phyloP scores from a whole-genome alignment of 1,140 invertebrate genomes.

The Orius insidiosus region DNA sequence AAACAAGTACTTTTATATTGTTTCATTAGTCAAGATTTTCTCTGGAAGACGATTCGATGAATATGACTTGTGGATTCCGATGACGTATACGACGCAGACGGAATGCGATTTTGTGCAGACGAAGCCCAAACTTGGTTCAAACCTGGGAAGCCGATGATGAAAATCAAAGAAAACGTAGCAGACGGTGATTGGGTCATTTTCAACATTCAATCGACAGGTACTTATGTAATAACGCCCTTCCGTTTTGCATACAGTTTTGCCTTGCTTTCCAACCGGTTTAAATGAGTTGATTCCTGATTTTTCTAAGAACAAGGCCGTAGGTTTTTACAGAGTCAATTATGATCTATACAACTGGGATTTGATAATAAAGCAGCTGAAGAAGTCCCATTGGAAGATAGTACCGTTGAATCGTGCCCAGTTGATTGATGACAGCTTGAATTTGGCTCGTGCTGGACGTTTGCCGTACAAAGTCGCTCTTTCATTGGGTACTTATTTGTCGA shows the following conservation, averaged over 20 bases:
- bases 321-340: conserved; percentile 60
- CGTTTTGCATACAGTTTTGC: too few relatives aligned
- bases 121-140: conserved; percentile 23
- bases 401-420: conserved; percentile 54
- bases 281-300: neutral
- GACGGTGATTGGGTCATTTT: conserved; percentile 44
- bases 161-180: conserved; percentile 20
- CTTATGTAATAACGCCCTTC: too few relatives aligned
- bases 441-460: conserved; percentile 35
- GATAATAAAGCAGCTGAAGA: conserved; percentile 35
- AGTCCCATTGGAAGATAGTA: conserved; percentile 28
- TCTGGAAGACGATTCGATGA: neutral
- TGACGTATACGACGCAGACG: conserved; percentile 32
- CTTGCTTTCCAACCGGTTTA: too few relatives aligned
- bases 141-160: conserved; percentile 14
- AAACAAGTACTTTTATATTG: too few relatives aligned
- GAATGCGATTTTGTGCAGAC: conserved; percentile 24
- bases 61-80: conserved; percentile 33
- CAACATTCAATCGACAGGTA: conserved; percentile 47
- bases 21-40: too few relatives aligned
- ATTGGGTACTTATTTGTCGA: conserved; percentile 2
- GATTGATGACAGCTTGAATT: conserved; percentile 63
- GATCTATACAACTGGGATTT: conserved; percentile 45
- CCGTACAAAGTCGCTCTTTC: conserved; percentile 8
- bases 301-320: conserved; percentile 23